phyloP scores from a whole-genome alignment of 2,113 vertebrate genomes.

The Uropsilus gracilis region DNA sequence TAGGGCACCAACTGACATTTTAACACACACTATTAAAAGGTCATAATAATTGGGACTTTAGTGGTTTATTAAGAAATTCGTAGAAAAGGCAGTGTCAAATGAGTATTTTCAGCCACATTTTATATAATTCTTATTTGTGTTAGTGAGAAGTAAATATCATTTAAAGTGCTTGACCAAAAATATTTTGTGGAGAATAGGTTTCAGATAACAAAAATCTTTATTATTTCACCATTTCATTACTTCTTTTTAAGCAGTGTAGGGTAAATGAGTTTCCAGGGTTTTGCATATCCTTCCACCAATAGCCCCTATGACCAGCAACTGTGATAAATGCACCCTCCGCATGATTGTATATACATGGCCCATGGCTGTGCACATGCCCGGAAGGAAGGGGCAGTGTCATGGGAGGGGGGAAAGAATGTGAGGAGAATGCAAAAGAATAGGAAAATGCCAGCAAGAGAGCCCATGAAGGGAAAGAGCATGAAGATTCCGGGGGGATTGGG shows the following conservation, averaged over 20 bases:
- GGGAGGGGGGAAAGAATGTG: no score
- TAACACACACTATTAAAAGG: background rate
- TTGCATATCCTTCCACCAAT: no score
- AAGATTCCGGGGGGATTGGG: no score
- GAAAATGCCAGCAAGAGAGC: no score
- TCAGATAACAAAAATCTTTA: conserved; percentile 1
- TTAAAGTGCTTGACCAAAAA: background rate
- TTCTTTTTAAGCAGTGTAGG: background rate
- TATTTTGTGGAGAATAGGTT: background rate
- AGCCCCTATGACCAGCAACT: no score
- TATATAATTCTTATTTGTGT: conserved; percentile 14
- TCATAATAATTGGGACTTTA: background rate
- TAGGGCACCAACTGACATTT: background rate
- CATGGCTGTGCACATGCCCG: no score
- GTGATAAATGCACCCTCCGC: no score
- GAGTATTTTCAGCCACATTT: background rate
- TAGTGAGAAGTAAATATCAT: background rate
- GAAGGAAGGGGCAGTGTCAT: no score
- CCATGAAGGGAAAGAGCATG: no score
- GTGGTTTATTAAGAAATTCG: conserved; percentile 26
- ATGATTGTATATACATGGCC: no score
- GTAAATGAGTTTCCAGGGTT: no score
- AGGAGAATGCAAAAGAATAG: no score
- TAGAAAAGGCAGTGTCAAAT: background rate
- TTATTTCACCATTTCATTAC: background rate